Evolutionary conservation across 1,140 invertebrate species (phyloP).

Genomic region (Trinorchestia longiramus): DNA sequence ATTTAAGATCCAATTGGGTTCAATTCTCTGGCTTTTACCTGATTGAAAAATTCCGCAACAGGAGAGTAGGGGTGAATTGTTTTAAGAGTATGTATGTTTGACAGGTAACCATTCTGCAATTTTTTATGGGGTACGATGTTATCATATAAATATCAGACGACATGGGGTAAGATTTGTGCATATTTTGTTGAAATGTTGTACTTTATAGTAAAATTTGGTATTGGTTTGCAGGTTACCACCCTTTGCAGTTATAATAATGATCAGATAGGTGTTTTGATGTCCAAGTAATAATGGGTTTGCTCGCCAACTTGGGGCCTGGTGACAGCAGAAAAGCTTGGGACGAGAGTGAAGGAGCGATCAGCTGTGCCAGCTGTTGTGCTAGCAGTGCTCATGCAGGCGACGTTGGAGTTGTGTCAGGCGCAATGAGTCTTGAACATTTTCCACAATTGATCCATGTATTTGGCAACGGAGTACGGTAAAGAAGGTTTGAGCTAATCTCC

Average conservation of each 20-base stretch:
- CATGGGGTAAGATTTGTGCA: neutral
- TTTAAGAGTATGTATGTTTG: too few species aligned
- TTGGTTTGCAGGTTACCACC: neutral
- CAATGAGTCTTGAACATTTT: conserved; percentile 27
- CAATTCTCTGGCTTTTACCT: neutral
- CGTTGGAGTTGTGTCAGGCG: conserved; percentile 42
- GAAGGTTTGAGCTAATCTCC: neutral
- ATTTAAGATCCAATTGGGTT: neutral
- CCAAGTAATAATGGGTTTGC: conserved; percentile 26
- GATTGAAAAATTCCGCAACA: neutral
- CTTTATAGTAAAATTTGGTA: neutral
- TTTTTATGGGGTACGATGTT: neutral
- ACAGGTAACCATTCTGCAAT: too few species aligned
- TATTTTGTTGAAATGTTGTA: neutral
- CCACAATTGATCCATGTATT: neutral
- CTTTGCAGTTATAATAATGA: neutral
- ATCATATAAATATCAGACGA: neutral
- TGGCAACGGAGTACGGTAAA: conserved; percentile 32
- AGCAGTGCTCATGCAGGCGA: conserved; percentile 50
- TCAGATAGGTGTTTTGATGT: conserved; percentile 12
- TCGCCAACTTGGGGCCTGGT: conserved; percentile 40
- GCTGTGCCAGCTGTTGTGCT: conserved; percentile 52
- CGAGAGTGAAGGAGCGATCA: conserved; percentile 24
- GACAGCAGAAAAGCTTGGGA: conserved; percentile 28
- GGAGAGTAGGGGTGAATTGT: neutral